phyloP scores from a whole-genome alignment of 2,797 vertebrate genomes.

The Myripristis murdjan region DNA sequence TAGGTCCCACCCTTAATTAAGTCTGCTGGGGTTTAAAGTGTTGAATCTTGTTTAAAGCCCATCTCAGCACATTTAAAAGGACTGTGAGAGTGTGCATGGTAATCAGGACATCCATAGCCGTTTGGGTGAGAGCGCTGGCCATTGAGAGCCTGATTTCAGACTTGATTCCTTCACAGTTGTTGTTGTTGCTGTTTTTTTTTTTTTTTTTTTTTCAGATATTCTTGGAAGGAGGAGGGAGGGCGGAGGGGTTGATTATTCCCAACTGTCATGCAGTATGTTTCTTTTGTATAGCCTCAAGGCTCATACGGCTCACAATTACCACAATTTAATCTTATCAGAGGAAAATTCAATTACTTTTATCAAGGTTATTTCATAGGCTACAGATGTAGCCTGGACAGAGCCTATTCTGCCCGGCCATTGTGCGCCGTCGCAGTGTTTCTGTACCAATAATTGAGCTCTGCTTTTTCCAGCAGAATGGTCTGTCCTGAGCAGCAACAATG shows the following conservation, averaged over 20 bases:
- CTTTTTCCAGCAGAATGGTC: conserved; percentile 81
- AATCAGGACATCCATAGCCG: conserved; percentile 87
- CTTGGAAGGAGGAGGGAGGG: conserved; percentile 35
- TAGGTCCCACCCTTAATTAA: conserved; percentile 91
- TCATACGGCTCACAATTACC: conserved; percentile 92
- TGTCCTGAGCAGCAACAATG: conserved; percentile 87
- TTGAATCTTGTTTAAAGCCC: conserved; percentile 95
- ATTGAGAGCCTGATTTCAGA: conserved; percentile 84
- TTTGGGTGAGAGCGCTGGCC: conserved; percentile 81
- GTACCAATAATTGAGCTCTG: conserved; percentile 86
- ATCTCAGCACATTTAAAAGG: conserved; percentile 96
- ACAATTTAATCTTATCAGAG: conserved; percentile 96
- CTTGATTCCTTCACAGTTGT: conserved; percentile 66
- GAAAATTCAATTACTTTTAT: conserved; percentile 99
- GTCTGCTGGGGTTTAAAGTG: conserved; percentile 95
- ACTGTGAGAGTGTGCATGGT: conserved; percentile 86
- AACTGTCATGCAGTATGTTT: conserved; percentile 88
- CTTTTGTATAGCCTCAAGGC: conserved; percentile 88
- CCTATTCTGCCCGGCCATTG: conserved; percentile 85
- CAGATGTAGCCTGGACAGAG: conserved; percentile 84
- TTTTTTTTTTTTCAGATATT: conserved; percentile 50
- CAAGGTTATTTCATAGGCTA: conserved; percentile 93
- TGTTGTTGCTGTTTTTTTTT: too few species aligned
- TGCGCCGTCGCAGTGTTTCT: conserved; percentile 82
- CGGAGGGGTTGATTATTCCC: conserved; percentile 86